A percentile compares a stretch with the other conserved stretches of the same genome.
phyloP scores from a whole-genome alignment of 2,113 vertebrate genomes.

The Hipposideros armiger region DNA sequence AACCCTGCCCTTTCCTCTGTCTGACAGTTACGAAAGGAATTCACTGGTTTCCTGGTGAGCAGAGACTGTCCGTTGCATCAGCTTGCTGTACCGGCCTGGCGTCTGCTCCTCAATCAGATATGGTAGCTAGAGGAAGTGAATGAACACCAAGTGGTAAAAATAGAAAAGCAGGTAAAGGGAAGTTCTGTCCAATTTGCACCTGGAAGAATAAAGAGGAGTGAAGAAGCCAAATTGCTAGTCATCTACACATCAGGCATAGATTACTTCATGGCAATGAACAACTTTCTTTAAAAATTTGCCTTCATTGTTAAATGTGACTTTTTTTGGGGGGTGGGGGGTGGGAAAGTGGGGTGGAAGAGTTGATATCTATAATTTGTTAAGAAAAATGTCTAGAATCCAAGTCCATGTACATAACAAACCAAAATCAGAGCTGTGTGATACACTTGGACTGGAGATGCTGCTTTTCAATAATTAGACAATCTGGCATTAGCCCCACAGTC shows the following conservation, averaged over 20 bases:
- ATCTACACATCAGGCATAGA: neutral
- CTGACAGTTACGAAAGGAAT: constrained; percentile 27
- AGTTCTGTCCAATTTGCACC: neutral
- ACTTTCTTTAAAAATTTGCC: neutral
- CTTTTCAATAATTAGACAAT: neutral
- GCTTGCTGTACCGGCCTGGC: neutral
- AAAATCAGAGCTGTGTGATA: neutral
- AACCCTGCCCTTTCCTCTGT: neutral
- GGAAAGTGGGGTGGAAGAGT: neutral
- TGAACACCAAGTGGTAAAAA: constrained; percentile 24
- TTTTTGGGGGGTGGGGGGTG: neutral
- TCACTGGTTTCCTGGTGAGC: neutral
- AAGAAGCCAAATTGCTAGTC: neutral
- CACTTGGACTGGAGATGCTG: neutral
- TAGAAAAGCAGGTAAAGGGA: neutral
- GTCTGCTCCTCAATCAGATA: neutral
- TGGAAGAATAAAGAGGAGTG: neutral
- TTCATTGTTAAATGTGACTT: neutral
- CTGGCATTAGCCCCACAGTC: neutral
- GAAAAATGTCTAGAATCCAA: constrained; percentile 45
- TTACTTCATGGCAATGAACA: neutral
- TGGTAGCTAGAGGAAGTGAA: neutral
- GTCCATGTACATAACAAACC: neutral
- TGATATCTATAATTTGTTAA: constrained; percentile 1
- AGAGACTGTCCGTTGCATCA: neutral